Conservation (phyloP, 2,113 vertebrate species). For the Scomber colias region DNA sequence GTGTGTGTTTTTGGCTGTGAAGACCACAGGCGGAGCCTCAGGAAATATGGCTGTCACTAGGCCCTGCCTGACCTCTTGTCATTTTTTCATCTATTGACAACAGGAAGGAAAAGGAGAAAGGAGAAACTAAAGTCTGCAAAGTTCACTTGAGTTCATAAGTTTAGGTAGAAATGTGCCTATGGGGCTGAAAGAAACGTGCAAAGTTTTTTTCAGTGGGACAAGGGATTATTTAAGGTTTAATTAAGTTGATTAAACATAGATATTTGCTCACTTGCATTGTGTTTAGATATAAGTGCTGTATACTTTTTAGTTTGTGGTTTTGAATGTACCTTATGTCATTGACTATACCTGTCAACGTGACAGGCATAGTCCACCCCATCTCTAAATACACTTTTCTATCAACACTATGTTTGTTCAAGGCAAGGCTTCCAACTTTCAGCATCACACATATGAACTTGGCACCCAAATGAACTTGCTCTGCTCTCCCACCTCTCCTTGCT, state of each 20-base stretch:
- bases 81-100: constrained; percentile 64
- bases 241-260: background rate
- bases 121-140: constrained; percentile 24
- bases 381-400: constrained; percentile 40
- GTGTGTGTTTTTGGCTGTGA: constrained; percentile 74
- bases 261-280: constrained; percentile 18
- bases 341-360: background rate
- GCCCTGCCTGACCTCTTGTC: constrained; percentile 57
- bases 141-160: constrained; percentile 55
- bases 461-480: constrained; percentile 41
- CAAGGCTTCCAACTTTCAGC: constrained; percentile 15
- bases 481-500: background rate
- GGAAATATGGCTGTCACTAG: constrained; percentile 68
- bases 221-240: background rate
- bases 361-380: background rate
- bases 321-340: constrained; percentile 10
- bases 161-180: background rate
- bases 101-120: constrained; percentile 37
- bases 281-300: background rate
- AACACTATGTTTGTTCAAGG: background rate
- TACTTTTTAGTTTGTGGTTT: constrained; percentile 6
- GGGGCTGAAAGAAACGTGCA: background rate
- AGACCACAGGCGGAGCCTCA: constrained; percentile 70
- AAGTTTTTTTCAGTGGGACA: background rate
- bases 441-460: constrained; percentile 58